phyloP scores from a whole-genome alignment of 2,113 vertebrate species.

The Petrocephalus microphthalmus region DNA sequence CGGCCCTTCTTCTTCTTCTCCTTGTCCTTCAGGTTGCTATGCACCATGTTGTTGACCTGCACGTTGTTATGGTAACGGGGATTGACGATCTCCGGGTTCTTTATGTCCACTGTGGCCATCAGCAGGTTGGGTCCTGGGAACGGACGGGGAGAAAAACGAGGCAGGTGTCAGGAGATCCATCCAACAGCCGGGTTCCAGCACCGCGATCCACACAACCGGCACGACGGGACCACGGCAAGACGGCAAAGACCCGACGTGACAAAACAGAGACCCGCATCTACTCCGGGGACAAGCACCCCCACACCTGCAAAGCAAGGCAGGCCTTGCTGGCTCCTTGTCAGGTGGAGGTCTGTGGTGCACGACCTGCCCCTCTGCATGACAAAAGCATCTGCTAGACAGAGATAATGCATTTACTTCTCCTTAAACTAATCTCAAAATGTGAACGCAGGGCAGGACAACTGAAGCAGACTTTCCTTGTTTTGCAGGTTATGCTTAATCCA shows the following conservation, averaged over 20 bases:
- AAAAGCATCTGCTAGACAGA: neutral
- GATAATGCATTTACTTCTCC: neutral
- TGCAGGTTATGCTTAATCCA: neutral
- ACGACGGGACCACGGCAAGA: neutral
- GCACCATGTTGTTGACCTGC: slow-evolving; percentile 78
- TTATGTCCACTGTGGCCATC: slow-evolving; percentile 96
- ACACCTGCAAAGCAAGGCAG: neutral
- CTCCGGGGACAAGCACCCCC: neutral
- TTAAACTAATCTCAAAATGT: neutral
- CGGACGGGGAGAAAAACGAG: neutral
- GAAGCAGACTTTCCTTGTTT: neutral
- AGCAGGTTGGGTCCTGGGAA: slow-evolving; percentile 75
- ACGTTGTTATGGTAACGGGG: slow-evolving; percentile 73
- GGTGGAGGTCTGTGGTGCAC: neutral
- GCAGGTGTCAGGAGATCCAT: neutral
- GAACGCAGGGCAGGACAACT: neutral
- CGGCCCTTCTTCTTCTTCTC: slow-evolving; percentile 96
- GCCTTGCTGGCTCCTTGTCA: neutral
- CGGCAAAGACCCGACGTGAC: neutral
- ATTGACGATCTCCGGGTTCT: slow-evolving; percentile 90
- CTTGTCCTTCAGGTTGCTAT: slow-evolving; percentile 81
- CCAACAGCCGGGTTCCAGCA: neutral
- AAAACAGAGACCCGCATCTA: neutral
- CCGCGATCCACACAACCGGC: neutral
- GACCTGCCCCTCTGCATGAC: neutral